These are phyloP conservation scores for Unio delphinus DNA, from an alignment of 2,888 invertebrate genomes.

Conservation along the genomic window DNA sequence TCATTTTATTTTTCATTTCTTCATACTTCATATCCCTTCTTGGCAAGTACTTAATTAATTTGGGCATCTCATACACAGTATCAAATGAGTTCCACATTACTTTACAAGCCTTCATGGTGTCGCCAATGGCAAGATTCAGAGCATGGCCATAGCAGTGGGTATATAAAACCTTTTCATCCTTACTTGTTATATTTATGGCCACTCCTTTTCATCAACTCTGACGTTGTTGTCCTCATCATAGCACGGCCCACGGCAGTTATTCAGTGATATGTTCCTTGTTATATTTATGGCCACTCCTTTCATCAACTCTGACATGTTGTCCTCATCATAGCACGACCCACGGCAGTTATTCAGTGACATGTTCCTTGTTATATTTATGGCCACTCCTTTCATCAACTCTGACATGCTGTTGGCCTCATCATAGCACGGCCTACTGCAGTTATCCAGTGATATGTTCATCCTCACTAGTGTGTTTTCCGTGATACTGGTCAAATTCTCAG, in stretches of 20 bases:
- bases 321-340: too few relatives aligned
- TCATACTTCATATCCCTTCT: too few relatives aligned
- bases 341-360: too few relatives aligned
- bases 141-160: constrained; percentile 36
- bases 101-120: constrained; percentile 19
- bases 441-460: constrained; percentile 24
- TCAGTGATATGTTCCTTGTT: constrained; percentile 16
- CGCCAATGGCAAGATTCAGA: constrained; percentile 24
- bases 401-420: constrained; percentile 37
- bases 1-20: too few relatives aligned
- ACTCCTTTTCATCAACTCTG: constrained; percentile 27
- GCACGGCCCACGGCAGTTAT: constrained; percentile 32
- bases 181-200: constrained; percentile 12
- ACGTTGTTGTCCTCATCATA: constrained; percentile 34
- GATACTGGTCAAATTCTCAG: constrained; percentile 17
- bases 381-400: constrained; percentile 27
- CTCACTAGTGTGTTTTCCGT: constrained; percentile 29
- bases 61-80: background rate
- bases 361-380: constrained; percentile 10
- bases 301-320: constrained; percentile 26
- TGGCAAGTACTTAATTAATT: background rate
- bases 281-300: constrained; percentile 14
- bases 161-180: constrained; percentile 24
- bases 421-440: constrained; percentile 35
- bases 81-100: constrained; percentile 13